Evolutionary conservation across 2,888 invertebrate genomes (phyloP), one percentile per base, ranked within the genome.

Genomic region (Diloba caeruleocephala): DNA sequence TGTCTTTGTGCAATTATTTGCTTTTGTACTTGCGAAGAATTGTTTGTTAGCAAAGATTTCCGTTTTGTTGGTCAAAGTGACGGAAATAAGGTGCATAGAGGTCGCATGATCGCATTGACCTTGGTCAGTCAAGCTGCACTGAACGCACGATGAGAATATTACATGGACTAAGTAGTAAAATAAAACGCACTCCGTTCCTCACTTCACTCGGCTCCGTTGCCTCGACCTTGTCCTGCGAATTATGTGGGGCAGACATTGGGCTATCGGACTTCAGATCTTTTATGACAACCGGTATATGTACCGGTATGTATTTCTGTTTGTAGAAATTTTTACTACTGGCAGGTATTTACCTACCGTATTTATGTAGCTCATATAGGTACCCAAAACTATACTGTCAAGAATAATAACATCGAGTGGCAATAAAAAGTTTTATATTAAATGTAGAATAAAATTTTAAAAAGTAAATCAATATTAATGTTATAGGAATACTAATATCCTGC

Each of bases 1-100:
- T 62, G 65, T 32, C 65, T 72, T 64, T 75, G 71, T 73, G 50
- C 46, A 45, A 45, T 33, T 62, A 53, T 71, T 53, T 32, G 55
- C 44, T 65, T 43, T 59, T 54, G 58, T 48, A 55, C 52, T 31
- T n/a, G 26, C 26, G 28, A 50, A 52, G 57, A 61, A 53, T 58
- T 36, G 38, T 13, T 19, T 53, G 17, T 57, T 33, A 17, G 21
- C 13, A 26, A 53, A 51, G 48, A 53, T 36, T 53, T 69, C 41
- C 51, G 55, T 49, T 42, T 50, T 54, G 13, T 50, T 56, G 21
- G 29, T 29, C 36, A 38, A 34, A 41, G 33, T 25, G 21, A 28
- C 45, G 39, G 51, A 48, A 50, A 37, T 41, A 32, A 52, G 31
- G 34, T 31, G 50, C 17, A 51, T 19, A 31, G 39, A 66, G 57